phyloP scores from a whole-genome alignment of 2,888 invertebrate genomes.

The Chloromyia formosa region DNA sequence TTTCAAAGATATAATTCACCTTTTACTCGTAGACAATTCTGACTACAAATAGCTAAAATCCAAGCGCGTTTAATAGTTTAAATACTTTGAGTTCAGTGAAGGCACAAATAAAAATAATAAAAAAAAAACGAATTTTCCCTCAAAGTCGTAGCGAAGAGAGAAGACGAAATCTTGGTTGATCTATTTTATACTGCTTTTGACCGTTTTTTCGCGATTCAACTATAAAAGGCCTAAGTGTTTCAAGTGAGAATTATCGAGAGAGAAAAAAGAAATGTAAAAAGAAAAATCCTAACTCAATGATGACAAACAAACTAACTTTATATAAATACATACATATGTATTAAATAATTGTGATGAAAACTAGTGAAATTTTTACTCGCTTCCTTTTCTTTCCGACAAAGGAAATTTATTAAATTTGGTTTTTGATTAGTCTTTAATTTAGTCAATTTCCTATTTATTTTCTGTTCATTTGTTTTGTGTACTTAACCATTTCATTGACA shows the following conservation, averaged over 20 bases:
- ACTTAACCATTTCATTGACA: conserved; percentile 25
- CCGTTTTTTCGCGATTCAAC: not conserved
- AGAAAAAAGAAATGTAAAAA: not conserved
- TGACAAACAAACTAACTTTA: not conserved
- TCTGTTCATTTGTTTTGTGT: conserved; percentile 23
- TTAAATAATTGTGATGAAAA: conserved; percentile 31
- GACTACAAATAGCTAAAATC: no score
- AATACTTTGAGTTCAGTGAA: conserved; percentile 38
- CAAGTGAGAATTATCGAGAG: conserved; percentile 8
- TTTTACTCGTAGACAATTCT: no score
- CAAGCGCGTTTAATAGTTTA: not conserved
- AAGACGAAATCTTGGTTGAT: conserved; percentile 9
- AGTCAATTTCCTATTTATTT: not conserved
- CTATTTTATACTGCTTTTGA: conserved; percentile 42
- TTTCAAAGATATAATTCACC: no score
- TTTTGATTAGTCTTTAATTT: conserved; percentile 21
- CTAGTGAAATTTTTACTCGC: conserved; percentile 18
- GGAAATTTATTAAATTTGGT: not conserved
- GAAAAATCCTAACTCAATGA: conserved; percentile 38
- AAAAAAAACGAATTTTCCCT: not conserved
- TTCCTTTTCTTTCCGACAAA: not conserved
- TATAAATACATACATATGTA: not conserved
- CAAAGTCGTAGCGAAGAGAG: no score
- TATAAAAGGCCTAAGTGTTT: conserved; percentile 28
- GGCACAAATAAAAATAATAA: conserved; percentile 29